Conservation (phyloP, 2,888 invertebrate species). For the Pammene fasciana region DNA sequence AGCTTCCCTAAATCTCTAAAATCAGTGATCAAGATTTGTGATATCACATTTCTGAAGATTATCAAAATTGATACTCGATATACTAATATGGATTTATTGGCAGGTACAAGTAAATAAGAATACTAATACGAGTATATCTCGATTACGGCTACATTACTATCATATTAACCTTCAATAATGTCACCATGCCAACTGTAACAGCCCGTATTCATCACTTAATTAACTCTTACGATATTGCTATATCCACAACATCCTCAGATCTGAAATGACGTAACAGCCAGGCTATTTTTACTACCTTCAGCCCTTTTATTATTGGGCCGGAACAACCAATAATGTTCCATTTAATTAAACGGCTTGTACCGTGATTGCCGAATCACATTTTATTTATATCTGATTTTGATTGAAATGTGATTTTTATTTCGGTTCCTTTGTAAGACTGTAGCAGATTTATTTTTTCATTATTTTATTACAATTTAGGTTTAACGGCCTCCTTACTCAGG, state of each 20-base stretch:
- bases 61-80: no score
- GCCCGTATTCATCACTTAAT: neutral
- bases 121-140: neutral
- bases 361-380: neutral
- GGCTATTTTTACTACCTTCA: neutral
- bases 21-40: no score
- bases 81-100: no score
- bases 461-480: no score
- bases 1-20: no score
- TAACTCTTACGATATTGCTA: neutral
- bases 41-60: no score
- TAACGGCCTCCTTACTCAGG: no score
- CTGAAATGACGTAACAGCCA: neutral
- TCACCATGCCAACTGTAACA: neutral
- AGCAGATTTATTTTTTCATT: no score
- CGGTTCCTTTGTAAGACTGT: neutral
- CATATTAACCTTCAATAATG: neutral
- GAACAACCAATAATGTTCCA: neutral
- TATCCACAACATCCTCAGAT: neutral
- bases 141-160: neutral
- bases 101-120: no score
- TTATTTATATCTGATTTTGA: conserved; percentile 1
- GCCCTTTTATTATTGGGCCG: neutral
- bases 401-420: neutral
- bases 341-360: conserved; percentile 2